phyloP scores from a whole-genome alignment of 2,797 vertebrate species.

The Galaxias olidus region DNA sequence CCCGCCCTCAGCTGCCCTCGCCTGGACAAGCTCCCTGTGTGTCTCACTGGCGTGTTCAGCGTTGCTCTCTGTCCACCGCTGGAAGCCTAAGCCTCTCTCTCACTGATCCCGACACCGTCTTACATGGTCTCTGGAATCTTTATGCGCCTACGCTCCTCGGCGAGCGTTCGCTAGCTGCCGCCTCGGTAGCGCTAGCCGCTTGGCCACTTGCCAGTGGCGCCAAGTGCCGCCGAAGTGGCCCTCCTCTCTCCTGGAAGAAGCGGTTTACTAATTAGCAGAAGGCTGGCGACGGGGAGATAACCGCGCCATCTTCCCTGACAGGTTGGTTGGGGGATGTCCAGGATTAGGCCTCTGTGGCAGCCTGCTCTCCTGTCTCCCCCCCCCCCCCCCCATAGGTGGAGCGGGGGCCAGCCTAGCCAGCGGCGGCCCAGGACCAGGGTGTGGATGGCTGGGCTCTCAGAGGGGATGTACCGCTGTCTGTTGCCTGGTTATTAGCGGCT shows the following conservation, averaged over 20 bases:
- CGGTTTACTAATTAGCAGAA: conserved; percentile 76
- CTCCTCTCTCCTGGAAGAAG: conserved; percentile 43
- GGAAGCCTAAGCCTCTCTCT: not conserved
- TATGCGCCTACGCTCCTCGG: no score
- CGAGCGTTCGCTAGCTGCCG: conserved; percentile 15
- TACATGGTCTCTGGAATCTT: no score
- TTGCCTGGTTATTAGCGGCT: conserved; percentile 55
- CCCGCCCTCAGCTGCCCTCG: conserved; percentile 17
- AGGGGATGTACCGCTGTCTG: conserved; percentile 61
- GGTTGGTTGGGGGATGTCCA: conserved; percentile 60
- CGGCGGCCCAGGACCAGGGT: conserved; percentile 55
- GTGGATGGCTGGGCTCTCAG: conserved; percentile 48
- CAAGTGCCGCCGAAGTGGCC: conserved; percentile 67
- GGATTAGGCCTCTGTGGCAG: conserved; percentile 71
- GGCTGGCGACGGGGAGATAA: conserved; percentile 70
- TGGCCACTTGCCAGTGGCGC: conserved; percentile 63
- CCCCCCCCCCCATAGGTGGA: conserved; percentile 54
- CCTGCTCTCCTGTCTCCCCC: conserved; percentile 60
- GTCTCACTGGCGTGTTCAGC: not conserved
- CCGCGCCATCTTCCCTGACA: conserved; percentile 62
- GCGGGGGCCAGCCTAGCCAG: conserved; percentile 43
- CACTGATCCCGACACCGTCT: no score
- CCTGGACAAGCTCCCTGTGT: conserved; percentile 31
- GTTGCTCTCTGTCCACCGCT: not conserved
- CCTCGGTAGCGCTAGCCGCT: conserved; percentile 41